A percentile compares a stretch with the other conserved stretches of the same genome.
These are phyloP conservation scores for Amaurobius ferox DNA, from an alignment of 2,888 invertebrate genomes.

Conservation along the genomic window DNA sequence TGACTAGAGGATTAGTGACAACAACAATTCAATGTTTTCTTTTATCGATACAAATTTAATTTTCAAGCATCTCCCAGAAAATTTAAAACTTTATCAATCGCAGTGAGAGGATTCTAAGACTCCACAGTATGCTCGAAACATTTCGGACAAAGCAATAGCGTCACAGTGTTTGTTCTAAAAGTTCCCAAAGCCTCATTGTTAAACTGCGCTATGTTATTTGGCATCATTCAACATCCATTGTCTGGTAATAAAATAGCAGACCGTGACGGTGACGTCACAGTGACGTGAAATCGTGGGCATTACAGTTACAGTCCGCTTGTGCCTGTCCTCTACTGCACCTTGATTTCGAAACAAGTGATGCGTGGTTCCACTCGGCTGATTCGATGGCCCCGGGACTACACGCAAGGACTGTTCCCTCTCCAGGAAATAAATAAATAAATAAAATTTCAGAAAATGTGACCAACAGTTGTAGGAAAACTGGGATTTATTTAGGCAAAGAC, in stretches of 20 bases:
- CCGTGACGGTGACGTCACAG: background rate
- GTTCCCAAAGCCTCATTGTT: no score
- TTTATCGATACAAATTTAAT: no score
- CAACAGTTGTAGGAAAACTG: background rate
- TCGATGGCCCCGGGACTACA: background rate
- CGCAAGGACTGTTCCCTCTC: background rate
- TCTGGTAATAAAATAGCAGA: background rate
- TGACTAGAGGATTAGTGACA: no score
- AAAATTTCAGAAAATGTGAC: background rate
- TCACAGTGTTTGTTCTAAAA: no score
- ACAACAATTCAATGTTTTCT: no score
- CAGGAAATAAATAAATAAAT: background rate
- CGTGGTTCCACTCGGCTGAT: constrained; percentile 23
- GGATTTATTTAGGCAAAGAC: background rate
- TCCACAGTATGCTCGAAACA: no score
- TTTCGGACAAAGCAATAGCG: no score
- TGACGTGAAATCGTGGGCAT: background rate
- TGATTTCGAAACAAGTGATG: constrained; percentile 18
- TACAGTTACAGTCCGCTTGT: constrained; percentile 17
- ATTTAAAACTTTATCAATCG: no score
- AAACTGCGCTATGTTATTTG: background rate
- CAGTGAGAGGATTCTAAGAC: no score
- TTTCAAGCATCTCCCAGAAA: no score
- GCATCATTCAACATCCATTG: background rate
- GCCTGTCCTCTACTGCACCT: background rate